Evolutionary conservation across 2,888 invertebrate genomes (phyloP).

Genomic region (Pharmacophagus antenor): DNA sequence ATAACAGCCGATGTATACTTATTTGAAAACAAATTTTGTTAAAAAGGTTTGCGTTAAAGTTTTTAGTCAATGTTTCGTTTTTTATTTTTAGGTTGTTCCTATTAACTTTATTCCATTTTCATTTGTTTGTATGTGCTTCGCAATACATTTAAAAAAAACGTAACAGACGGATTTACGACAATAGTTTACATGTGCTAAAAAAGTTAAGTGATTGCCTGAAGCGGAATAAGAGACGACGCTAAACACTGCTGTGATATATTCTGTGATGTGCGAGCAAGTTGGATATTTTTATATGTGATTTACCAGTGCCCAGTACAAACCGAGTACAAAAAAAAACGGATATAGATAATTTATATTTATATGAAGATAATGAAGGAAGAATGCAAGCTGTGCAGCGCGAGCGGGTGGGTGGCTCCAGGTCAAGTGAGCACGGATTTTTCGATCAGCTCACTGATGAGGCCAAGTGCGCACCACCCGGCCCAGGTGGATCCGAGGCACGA

Average conservation of each 20-base stretch:
- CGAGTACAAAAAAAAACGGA: slow-evolving; percentile 80
- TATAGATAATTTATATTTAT: slow-evolving; percentile 34
- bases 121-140: slow-evolving; percentile 5
- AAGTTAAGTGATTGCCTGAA: slow-evolving; percentile 32
- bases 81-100: slow-evolving; percentile 23
- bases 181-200: slow-evolving; percentile 24
- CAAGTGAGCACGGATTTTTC: slow-evolving; percentile 71
- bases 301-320: slow-evolving; percentile 80
- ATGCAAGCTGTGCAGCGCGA: slow-evolving; percentile 75
- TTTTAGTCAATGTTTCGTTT: slow-evolving; percentile 8
- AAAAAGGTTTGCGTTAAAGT: slow-evolving; percentile 13
- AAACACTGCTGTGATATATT: slow-evolving; percentile 76
- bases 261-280: slow-evolving; percentile 76
- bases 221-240: slow-evolving; percentile 50
- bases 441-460: slow-evolving; percentile 74
- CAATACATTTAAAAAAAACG: slow-evolving; percentile 1
- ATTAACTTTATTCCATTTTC: slow-evolving; percentile 14
- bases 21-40: slow-evolving; percentile 23
- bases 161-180: slow-evolving; percentile 6
- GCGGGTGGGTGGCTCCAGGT: slow-evolving; percentile 66
- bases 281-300: slow-evolving; percentile 81
- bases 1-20: slow-evolving; percentile 5
- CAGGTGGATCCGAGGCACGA: slow-evolving; percentile 68
- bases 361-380: slow-evolving; percentile 70
- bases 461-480: slow-evolving; percentile 60